Percentiles rank a stretch among this genome's conserved stretches.
Conservation (phyloP, 2,113 vertebrate species). For the Pseudolaguvia tuberculata region DNA sequence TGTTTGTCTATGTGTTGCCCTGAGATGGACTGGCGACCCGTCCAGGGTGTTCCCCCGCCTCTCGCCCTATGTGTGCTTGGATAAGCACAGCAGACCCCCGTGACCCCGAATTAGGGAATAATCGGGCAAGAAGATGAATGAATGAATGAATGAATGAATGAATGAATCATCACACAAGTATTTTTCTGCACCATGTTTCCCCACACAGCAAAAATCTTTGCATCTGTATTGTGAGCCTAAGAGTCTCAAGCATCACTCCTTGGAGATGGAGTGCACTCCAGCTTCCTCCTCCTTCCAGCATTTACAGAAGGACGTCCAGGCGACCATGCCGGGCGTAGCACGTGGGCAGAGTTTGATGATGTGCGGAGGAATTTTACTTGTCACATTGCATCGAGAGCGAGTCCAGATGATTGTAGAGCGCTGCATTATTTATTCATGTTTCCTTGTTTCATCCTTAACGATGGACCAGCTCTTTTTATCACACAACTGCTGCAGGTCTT, state of each 20-base stretch:
- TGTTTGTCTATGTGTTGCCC: no score
- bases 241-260: slow-evolving; percentile 20
- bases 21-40: no score
- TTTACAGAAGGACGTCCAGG: slow-evolving; percentile 42
- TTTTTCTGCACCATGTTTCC: background rate
- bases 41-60: no score
- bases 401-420: slow-evolving; percentile 10
- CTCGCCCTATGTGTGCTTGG: no score
- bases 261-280: slow-evolving; percentile 24
- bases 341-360: background rate
- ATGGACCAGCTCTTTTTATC: background rate
- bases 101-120: no score
- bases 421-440: slow-evolving; percentile 39
- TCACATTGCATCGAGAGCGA: slow-evolving; percentile 37
- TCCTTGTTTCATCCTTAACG: slow-evolving; percentile 38
- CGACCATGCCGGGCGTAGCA: background rate
- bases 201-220: background rate
- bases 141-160: no score
- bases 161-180: no score
- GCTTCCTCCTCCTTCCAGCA: slow-evolving; percentile 16
- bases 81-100: no score
- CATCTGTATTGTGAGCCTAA: slow-evolving; percentile 2
- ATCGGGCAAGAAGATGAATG: no score
- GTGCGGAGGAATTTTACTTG: slow-evolving; percentile 34
- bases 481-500: background rate